Percentiles rank a stretch among this genome's conserved stretches.
phyloP scores from a whole-genome alignment of 2,797 vertebrate species.

The Astyanax mexicanus region DNA sequence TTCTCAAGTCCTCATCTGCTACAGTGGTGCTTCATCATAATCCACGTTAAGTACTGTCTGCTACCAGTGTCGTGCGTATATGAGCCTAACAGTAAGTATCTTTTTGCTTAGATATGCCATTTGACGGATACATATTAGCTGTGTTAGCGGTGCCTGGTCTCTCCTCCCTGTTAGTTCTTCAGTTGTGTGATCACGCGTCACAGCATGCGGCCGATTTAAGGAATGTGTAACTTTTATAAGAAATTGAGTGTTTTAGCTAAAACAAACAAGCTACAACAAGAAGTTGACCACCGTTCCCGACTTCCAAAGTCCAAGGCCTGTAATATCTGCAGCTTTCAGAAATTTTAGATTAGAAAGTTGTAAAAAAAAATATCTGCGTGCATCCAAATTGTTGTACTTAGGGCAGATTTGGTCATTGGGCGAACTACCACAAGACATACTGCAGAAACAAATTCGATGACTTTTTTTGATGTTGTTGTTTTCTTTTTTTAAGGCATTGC shows the following conservation, averaged over 20 bases:
- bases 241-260: constrained; percentile 12
- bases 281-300: constrained; percentile 15
- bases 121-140: constrained; percentile 39
- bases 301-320: constrained; percentile 20
- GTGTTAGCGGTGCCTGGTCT: constrained; percentile 39
- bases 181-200: constrained; percentile 16
- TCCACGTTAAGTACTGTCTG: constrained; percentile 50
- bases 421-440: constrained; percentile 1
- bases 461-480: constrained; percentile 23
- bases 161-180: constrained; percentile 13
- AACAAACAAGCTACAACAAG: neutral
- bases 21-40: constrained; percentile 56
- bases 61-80: constrained; percentile 49
- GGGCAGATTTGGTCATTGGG: constrained; percentile 20
- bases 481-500: constrained; percentile 54
- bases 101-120: constrained; percentile 43
- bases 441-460: constrained; percentile 3
- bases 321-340: constrained; percentile 10
- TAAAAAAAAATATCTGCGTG: constrained; percentile 20
- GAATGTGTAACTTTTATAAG: too few relatives aligned
- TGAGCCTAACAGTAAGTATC: constrained; percentile 56
- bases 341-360: constrained; percentile 52
- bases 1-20: constrained; percentile 52
- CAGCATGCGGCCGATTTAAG: constrained; percentile 13
- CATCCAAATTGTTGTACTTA: constrained; percentile 47